A percentile compares a stretch with the other conserved stretches of the same genome.
These are phyloP conservation scores for Pelusios castaneus DNA, from an alignment of 2,113 vertebrate species.

Conservation along the genomic window DNA sequence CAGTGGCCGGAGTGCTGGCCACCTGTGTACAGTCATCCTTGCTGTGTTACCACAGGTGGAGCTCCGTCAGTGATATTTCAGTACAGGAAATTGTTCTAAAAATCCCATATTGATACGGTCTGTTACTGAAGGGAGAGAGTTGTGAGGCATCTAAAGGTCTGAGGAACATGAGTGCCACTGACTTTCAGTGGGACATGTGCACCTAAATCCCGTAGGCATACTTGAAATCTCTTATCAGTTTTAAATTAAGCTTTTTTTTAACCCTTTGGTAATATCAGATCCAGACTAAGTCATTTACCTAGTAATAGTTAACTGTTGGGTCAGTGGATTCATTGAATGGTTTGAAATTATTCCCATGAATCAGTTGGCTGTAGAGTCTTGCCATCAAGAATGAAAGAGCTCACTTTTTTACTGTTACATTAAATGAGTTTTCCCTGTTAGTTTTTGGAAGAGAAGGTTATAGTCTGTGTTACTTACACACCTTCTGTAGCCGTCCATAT, in stretches of 20 bases:
- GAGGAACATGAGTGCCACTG: background rate
- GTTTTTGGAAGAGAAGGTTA: background rate
- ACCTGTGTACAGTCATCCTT: background rate
- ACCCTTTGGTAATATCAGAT: background rate
- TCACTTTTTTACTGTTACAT: background rate
- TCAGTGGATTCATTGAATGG: background rate
- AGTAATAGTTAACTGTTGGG: background rate
- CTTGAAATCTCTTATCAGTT: background rate
- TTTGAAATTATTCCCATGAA: background rate
- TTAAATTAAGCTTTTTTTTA: background rate
- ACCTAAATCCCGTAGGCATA: background rate
- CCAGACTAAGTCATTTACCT: background rate
- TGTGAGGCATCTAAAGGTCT: background rate
- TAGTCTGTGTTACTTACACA: background rate
- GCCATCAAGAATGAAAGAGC: background rate
- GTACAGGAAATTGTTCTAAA: background rate
- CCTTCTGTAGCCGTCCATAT: background rate
- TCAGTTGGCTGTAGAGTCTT: background rate
- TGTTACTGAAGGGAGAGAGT: background rate
- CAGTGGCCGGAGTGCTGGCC: background rate
- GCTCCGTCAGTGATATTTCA: background rate
- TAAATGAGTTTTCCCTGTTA: background rate
- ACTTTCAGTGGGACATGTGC: background rate
- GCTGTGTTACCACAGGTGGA: background rate
- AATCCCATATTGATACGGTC: background rate